Evolutionary conservation across 2,113 vertebrate species (phyloP), one percentile per base, ranked within the genome.

Genomic region (Thunnus thynnus): DNA sequence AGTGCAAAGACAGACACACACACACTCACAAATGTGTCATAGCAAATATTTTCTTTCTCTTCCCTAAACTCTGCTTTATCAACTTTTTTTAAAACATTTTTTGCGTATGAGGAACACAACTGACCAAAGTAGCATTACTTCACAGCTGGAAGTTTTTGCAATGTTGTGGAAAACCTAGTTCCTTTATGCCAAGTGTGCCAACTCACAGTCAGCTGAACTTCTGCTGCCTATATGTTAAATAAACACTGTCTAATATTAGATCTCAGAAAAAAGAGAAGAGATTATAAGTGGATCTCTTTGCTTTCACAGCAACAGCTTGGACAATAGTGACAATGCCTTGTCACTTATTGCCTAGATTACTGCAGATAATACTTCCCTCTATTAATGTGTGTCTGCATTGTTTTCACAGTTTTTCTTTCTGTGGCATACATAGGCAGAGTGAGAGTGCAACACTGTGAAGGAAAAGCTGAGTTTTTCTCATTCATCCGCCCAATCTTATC

Each of bases 141-240:
- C 14, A 62, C 30, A 70, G 20, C 41, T 76, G 41, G 10, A 52
- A 66, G n/a, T 20, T 89, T 72, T 90, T 63, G 56, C 67, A 83
- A 86, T 27, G 54, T 4, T 50, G 16, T 74, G 52, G 46, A 65
- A 58, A 74, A 76, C 5, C 32, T 41, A 61, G 78, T 91, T 89
- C 87, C 84, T 75, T 68, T 46, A 3, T 44, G 16, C 13, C 1
- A 46, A 58, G 12, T 20, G 16, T 75, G 75, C 70, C 83, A 91
- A 61, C 92, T 92, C 91, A 94, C 48, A 62, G 61, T 90, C 93
- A 93, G 78, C 88, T 88, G 92, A 87, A 75, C 13, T 6, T 64
- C 58, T 51, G 22, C 47, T 67, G 51, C 41, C 36, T 46, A 11
- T 54, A 12, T 62, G 54, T 55, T 9, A 16, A 22, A 75, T 63